A percentile compares a stretch with the other conserved stretches of the same genome.
Conservation (phyloP, 2,113 vertebrate genomes). For the Antennarius striatus region DNA sequence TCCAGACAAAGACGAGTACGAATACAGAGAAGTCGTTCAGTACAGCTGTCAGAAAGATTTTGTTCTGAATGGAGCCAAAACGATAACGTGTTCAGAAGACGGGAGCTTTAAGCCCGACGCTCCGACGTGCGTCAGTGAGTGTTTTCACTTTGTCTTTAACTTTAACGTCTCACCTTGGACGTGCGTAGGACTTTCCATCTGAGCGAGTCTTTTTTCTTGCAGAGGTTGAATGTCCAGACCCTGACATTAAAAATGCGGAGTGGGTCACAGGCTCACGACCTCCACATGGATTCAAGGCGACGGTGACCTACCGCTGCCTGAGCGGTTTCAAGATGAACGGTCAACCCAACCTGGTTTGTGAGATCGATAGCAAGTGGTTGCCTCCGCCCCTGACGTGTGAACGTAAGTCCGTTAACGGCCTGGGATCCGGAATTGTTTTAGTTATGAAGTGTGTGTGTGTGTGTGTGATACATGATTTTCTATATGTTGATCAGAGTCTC, state of each 20-base stretch:
- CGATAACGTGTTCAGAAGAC: conserved; percentile 6
- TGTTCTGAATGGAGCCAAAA: not conserved
- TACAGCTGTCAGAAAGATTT: conserved; percentile 24
- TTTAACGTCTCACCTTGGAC: not conserved
- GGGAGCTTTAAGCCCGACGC: conserved; percentile 30
- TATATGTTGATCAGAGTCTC: no score
- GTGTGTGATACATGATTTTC: no score
- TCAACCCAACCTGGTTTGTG: rapidly evolving
- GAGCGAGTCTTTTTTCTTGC: not conserved
- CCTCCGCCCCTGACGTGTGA: conserved; percentile 46
- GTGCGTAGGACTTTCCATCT: not conserved
- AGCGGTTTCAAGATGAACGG: conserved; percentile 14
- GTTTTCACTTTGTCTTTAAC: not conserved
- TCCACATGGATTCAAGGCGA: not conserved
- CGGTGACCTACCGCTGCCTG: conserved; percentile 20
- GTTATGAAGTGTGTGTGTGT: no score
- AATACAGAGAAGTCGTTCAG: rapidly evolving
- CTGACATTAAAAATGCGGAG: rapidly evolving
- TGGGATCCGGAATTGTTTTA: no score
- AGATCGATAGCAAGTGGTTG: conserved; percentile 28
- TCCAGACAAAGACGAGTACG: rapidly evolving
- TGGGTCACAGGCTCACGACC: not conserved
- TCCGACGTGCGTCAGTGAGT: conserved; percentile 68
- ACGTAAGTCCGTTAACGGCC: conserved; percentile 46
- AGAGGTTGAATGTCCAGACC: conserved; percentile 17